Conservation (phyloP, 1,140 invertebrate genomes). For the Nymphalis io region DNA sequence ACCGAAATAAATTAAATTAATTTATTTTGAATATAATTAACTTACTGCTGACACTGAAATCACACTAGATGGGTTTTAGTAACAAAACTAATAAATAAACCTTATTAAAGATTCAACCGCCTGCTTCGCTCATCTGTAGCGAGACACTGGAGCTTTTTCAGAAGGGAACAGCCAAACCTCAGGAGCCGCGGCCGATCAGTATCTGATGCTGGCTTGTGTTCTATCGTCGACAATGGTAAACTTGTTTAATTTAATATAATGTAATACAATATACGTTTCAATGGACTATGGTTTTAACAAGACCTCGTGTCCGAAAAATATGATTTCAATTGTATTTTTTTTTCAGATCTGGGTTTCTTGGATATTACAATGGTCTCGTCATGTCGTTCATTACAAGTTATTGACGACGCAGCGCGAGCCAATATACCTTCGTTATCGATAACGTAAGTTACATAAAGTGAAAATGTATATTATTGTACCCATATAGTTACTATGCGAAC, state of each 20-base stretch:
- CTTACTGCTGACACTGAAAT: no score
- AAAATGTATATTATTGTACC: no score
- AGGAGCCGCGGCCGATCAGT: constrained; percentile 57
- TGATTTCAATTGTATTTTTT: not conserved
- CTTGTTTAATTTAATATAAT: not conserved
- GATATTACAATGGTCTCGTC: constrained; percentile 39
- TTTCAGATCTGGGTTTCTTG: constrained; percentile 52
- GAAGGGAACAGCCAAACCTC: constrained; percentile 42
- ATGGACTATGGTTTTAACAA: not conserved
- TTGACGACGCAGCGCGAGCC: not conserved
- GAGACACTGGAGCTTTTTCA: constrained; percentile 64
- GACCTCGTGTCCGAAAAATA: not conserved
- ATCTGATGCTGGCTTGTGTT: constrained; percentile 61
- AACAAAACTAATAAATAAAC: not conserved
- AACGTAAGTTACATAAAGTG: constrained; percentile 32
- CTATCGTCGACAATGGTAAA: constrained; percentile 61
- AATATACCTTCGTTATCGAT: constrained; percentile 23
- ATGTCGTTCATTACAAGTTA: constrained; percentile 49
- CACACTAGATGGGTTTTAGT: not conserved
- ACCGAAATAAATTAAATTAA: no score
- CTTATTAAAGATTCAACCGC: constrained; percentile 60
- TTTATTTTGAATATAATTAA: no score
- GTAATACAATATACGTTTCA: not conserved
- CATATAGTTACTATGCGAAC: no score
- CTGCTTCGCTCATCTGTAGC: constrained; percentile 60